Percentiles rank a stretch among this genome's conserved stretches.
phyloP scores from a whole-genome alignment of 2,797 vertebrate species.

The Myoxocephalus aenaeus region DNA sequence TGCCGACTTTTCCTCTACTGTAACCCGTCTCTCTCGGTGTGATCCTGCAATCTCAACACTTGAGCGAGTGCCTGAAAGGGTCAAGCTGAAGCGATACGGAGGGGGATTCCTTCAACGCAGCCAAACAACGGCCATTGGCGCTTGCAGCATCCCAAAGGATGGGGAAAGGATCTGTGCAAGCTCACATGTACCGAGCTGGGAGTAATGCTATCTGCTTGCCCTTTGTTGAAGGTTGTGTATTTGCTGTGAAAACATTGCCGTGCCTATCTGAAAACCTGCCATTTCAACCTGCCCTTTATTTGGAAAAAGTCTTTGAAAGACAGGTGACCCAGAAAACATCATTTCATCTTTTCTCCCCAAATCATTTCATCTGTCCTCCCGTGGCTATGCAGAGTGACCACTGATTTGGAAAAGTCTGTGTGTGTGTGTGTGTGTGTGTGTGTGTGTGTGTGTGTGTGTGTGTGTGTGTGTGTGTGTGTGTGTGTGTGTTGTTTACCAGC shows the following conservation, averaged over 20 bases:
- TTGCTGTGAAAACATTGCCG: conserved; percentile 35
- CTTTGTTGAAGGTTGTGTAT: conserved; percentile 53
- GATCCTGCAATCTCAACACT: conserved; percentile 48
- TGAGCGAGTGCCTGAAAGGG: conserved; percentile 16
- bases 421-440: no score
- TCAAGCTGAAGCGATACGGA: conserved; percentile 13
- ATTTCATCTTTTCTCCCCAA: conserved; percentile 43
- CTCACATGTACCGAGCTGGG: background rate
- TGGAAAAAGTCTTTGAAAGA: conserved; percentile 41
- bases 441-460: conserved; percentile 10
- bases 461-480: no score
- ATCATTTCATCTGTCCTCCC: conserved; percentile 48
- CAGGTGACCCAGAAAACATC: conserved; percentile 60
- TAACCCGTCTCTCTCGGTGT: conserved; percentile 21
- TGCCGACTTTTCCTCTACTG: conserved; percentile 28
- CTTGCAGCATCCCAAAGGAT: conserved; percentile 24
- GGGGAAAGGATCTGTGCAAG: conserved; percentile 5
- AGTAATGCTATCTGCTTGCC: conserved; percentile 43
- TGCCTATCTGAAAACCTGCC: conserved; percentile 31
- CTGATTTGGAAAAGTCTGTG: conserved; percentile 24
- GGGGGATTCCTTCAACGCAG: conserved; percentile 25
- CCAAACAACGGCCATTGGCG: conserved; percentile 15
- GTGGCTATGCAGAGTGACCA: conserved; percentile 23
- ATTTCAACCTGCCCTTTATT: conserved; percentile 42
- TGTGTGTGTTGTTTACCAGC: conserved; percentile 54